Evolutionary conservation across 1,140 invertebrate species (phyloP).

Genomic region (Megalonaias nervosa): DNA sequence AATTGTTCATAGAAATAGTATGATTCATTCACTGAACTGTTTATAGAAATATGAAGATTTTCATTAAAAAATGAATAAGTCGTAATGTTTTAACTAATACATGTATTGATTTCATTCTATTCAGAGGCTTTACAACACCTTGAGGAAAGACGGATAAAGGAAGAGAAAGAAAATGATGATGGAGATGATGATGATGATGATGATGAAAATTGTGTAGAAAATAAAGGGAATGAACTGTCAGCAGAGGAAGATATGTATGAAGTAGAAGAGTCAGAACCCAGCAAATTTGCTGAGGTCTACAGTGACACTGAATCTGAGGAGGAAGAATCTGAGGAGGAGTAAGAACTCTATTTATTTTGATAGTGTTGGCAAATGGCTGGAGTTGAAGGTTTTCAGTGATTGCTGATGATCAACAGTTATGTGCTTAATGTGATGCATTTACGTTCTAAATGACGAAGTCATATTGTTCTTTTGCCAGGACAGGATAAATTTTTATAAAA

Average conservation of each 20-base stretch:
- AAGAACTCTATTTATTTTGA: not conserved
- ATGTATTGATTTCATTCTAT: conserved; percentile 6
- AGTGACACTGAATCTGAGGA: conserved; percentile 56
- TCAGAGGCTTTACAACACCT: conserved; percentile 34
- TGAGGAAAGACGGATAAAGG: conserved; percentile 33
- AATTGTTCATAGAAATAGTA: no score
- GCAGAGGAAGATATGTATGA: conserved; percentile 45
- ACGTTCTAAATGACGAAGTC: no score
- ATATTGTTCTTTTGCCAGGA: no score
- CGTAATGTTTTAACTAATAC: no score
- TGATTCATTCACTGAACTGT: no score
- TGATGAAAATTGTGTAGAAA: not conserved
- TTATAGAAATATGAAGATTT: no score
- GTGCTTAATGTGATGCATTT: no score
- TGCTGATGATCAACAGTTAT: no score
- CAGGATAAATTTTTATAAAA: no score
- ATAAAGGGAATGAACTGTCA: conserved; percentile 28
- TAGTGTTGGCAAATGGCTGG: no score
- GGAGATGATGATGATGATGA: conserved; percentile 23
- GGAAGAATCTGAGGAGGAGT: conserved; percentile 46
- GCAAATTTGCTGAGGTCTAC: conserved; percentile 50
- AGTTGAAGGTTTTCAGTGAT: no score
- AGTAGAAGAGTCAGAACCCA: conserved; percentile 38
- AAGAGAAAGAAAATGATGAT: conserved; percentile 35
- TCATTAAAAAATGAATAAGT: no score